Conservation (phyloP, 2,888 invertebrate genomes). For the Hedychridium roseum region DNA sequence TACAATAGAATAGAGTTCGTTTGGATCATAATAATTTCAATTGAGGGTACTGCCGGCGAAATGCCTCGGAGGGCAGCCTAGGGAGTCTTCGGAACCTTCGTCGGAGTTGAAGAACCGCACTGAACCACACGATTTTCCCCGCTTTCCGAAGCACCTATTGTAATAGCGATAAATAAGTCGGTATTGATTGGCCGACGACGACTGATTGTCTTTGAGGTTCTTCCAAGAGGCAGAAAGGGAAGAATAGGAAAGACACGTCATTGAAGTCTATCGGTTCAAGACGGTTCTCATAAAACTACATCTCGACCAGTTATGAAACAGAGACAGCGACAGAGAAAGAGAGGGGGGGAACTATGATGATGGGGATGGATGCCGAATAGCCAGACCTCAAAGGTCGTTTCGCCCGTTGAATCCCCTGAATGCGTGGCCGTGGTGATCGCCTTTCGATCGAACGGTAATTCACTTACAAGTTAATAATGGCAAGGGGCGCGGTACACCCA, state of each 20-base stretch:
- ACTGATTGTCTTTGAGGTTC: no score
- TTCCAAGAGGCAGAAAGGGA: constrained; percentile 9
- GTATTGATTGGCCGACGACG: no score
- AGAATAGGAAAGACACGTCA: constrained; percentile 16
- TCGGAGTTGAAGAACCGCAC: no score
- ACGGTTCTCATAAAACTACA: constrained; percentile 32
- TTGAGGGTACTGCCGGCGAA: constrained; percentile 48
- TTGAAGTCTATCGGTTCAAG: constrained; percentile 10
- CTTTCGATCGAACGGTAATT: constrained; percentile 62
- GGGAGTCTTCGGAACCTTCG: no score
- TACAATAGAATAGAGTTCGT: constrained; percentile 63
- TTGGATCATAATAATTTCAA: constrained; percentile 64
- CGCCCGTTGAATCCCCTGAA: constrained; percentile 46
- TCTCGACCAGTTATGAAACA: constrained; percentile 34
- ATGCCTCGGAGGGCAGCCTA: constrained; percentile 31
- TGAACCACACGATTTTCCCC: no score
- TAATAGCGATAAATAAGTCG: no score
- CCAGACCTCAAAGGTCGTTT: constrained; percentile 56
- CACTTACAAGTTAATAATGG: constrained; percentile 63
- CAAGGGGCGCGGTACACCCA: constrained; percentile 52
- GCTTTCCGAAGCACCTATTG: no score
- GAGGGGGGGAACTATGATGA: constrained; percentile 17
- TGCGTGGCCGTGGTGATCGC: constrained; percentile 51
- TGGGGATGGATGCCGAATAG: constrained; percentile 41
- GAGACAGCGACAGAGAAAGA: constrained; percentile 5